A percentile compares a stretch with the other conserved stretches of the same genome.
Evolutionary conservation across 2,797 vertebrate genomes (phyloP).

Genomic region (Echiichthys vipera): DNA sequence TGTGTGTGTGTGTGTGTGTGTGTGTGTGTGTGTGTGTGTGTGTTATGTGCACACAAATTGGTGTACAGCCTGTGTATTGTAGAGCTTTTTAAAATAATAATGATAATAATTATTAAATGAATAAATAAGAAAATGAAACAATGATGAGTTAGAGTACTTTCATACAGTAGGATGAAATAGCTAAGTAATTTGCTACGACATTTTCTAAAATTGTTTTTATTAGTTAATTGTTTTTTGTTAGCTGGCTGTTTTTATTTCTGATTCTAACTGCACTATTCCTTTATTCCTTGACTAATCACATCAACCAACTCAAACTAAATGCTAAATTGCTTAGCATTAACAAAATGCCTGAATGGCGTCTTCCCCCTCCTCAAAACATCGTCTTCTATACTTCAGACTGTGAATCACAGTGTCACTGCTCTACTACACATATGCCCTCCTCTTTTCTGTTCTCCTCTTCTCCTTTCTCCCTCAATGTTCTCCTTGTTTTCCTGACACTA

Average conservation of each 20-base stretch:
- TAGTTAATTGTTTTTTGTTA: neutral
- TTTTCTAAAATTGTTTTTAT: too few species aligned
- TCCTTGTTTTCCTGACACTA: conserved; percentile 61
- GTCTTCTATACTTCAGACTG: conserved; percentile 3
- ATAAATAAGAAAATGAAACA: neutral
- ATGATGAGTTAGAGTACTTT: neutral
- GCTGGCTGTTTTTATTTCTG: neutral
- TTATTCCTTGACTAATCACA: conserved; percentile 15
- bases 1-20: conserved; percentile 43
- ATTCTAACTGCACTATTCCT: neutral
- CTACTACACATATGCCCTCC: conserved; percentile 70
- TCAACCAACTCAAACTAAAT: neutral
- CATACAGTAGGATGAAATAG: neutral
- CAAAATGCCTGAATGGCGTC: conserved; percentile 9
- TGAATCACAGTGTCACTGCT: conserved; percentile 38
- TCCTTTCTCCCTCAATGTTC: conserved; percentile 67
- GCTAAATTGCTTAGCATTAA: conserved; percentile 13
- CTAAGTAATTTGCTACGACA: neutral
- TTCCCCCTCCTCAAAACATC: neutral
- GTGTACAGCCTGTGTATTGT: conserved; percentile 19
- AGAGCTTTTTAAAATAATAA: neutral
- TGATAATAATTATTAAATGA: neutral
- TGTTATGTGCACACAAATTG: conserved; percentile 49
- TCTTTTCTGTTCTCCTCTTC: conserved; percentile 31
- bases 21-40: conserved; percentile 28